Base-by-base conservation (phyloP, 2,113 vertebrate genomes). In the Lichenostomus cassidix region DNA sequence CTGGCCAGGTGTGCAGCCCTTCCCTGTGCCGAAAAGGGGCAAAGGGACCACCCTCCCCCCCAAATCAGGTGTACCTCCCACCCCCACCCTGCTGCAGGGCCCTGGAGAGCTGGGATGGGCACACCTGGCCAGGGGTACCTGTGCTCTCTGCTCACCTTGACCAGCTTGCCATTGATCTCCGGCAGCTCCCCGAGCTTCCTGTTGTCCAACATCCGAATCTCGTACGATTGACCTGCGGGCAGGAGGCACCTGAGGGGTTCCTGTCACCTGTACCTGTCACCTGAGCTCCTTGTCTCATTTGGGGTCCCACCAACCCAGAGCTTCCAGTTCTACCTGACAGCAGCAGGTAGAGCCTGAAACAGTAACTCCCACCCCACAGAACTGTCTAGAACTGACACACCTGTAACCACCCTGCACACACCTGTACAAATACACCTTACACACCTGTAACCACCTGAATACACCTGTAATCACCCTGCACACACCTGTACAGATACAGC, bases 181-280 rank as follows among this genome's bases (percentile, higher is more conserved):
- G 99, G 99, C 95, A 99, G 98, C 83, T 99, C 99, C 91, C 99
- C 99, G 7, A 99, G 98, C 80, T 99, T 99, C 93, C 99, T 98
- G 98, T 99, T 99, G 97, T 99, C 99, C 97, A 99, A 98, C 99
- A 99, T 99, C 96, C 99, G 98, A 94, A 99, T 99, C 98, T 99
- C 99, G 63, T 99, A 99, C 93, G 99, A 99, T 74, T 99, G 99
- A 37, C 99, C 99, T 99, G 97, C 91, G 83, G 90, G 24, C 19
- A 39, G 24, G n/a, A 77, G 65, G 17, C 75, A 88, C 67, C 75
- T 80, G 65, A 79, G 58, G 14, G 7, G 7, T 31, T 20, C 3
- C 46, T 60, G 37, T 19, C 74, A 62, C 84, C 73, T 59, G 56
- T 9, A 24, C 56, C 55, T 35, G 56, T 35, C 55, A n/a, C 83